phyloP scores from a whole-genome alignment of 2,888 invertebrate species.

The Megalurothrips usitatus region DNA sequence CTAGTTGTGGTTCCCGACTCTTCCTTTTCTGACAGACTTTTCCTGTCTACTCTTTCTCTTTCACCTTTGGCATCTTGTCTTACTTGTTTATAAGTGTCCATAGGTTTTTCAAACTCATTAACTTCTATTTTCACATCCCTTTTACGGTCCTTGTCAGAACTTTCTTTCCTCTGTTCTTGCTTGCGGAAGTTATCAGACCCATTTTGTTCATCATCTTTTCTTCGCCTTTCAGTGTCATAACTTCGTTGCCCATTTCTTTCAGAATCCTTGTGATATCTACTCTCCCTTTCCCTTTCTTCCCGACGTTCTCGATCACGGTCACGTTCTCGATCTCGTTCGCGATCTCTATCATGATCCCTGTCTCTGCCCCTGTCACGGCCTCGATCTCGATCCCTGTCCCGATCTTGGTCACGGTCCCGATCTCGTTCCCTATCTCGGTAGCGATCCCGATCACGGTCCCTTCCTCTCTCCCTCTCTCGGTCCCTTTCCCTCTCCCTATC shows the following conservation, averaged over 20 bases:
- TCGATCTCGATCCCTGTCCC: conserved; percentile 30
- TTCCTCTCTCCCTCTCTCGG: conserved; percentile 30
- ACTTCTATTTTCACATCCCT: background rate
- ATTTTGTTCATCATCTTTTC: conserved; percentile 30
- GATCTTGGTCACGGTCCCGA: conserved; percentile 28
- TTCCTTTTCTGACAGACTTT: conserved; percentile 7
- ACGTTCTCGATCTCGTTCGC: background rate
- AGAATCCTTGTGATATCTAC: conserved; percentile 27
- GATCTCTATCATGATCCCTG: conserved; percentile 12
- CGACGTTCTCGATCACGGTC: conserved; percentile 29
- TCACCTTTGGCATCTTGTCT: background rate
- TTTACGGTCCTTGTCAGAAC: conserved; percentile 29
- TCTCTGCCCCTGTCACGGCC: conserved; percentile 29
- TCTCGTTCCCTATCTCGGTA: conserved; percentile 34
- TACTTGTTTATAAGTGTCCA: background rate
- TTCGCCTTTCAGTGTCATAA: conserved; percentile 22
- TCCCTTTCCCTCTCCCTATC: conserved; percentile 31
- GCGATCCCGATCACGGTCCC: conserved; percentile 32
- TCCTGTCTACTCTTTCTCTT: conserved; percentile 11
- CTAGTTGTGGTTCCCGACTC: background rate
- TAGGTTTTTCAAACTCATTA: background rate
- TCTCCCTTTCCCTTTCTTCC: conserved; percentile 33
- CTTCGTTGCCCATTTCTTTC: conserved; percentile 30
- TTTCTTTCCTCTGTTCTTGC: conserved; percentile 31
- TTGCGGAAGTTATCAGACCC: conserved; percentile 31